Evolutionary conservation across 2,797 vertebrate species (phyloP), one percentile per base, ranked within the genome.

Genomic region (Eulemur mongoz): DNA sequence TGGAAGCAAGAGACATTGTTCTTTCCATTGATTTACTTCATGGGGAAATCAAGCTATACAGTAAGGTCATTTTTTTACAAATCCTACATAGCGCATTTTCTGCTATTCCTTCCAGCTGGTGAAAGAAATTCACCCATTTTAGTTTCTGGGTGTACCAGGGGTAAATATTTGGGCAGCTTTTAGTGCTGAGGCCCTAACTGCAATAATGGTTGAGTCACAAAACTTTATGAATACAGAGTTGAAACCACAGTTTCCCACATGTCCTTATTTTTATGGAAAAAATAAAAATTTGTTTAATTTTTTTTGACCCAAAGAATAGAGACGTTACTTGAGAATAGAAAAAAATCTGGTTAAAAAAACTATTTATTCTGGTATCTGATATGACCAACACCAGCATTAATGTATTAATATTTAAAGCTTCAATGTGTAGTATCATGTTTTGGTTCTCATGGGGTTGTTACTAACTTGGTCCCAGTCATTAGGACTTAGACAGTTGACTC

Each of bases 191-290:
- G 32, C 25, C 20, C 22, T 70, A 65, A 67, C 25, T 40, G 67
- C 30, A 72, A 14, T 27, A 65, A 27, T 23, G 43, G 54, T 40
- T 32, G 30, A 81, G 69, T 63, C n/a, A 63, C n/a, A 81, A 72
- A 57, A 27, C 76, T 89, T 23, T 54, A 48, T 15, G 13, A 84
- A 88, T 40, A 52, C 48, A 61, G 59, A 91, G 45, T 52, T 45
- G 50, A 92, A 91, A 40, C 30, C 30, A 38, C 63, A 27, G 52
- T 72, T 96, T 95, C 67, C 67, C 50, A 91, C 63, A 70, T 15
- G 52, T 87, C 65, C 32, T 40, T 23, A 65, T 57, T 78, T 61
- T 65, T 40, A 32, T 40, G 45, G 70, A 69, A 86, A 87, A 88
- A 80, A 40, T 17, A 76, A 57, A 43, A 25, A 76, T 76, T 61